Conservation (phyloP, 2,888 invertebrate genomes). For the Euplexia lucipara region DNA sequence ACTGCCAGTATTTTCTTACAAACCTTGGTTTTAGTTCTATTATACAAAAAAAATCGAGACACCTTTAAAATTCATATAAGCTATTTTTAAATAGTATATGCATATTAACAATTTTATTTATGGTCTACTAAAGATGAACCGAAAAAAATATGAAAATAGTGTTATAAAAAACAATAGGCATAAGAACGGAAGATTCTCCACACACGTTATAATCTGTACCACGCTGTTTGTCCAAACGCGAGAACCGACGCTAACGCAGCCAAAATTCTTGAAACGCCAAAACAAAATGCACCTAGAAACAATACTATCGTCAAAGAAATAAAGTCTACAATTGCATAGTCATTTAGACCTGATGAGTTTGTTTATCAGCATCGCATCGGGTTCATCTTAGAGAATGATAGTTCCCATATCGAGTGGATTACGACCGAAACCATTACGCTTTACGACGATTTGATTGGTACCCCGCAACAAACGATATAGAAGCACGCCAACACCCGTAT, state of each 20-base stretch:
- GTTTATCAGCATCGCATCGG: slow-evolving; percentile 74
- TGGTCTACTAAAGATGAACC: slow-evolving; percentile 43
- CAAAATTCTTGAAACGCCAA: slow-evolving; percentile 55
- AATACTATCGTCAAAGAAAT: slow-evolving; percentile 38
- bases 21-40: slow-evolving; percentile 4
- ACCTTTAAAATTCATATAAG: not conserved
- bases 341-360: slow-evolving; percentile 44
- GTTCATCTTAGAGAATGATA: slow-evolving; percentile 78
- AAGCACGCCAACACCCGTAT: slow-evolving; percentile 81
- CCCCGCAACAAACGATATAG: slow-evolving; percentile 85
- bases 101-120: slow-evolving; percentile 23
- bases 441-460: slow-evolving; percentile 88
- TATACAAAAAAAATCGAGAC: not conserved
- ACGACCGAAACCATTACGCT: slow-evolving; percentile 85
- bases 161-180: slow-evolving; percentile 75
- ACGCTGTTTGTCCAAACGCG: slow-evolving; percentile 83
- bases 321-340: slow-evolving; percentile 60
- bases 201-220: slow-evolving; percentile 81
- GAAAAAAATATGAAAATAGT: slow-evolving; percentile 58
- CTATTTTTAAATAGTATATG: slow-evolving; percentile 18
- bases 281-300: slow-evolving; percentile 12
- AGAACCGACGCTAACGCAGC: slow-evolving; percentile 71
- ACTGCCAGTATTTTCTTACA: slow-evolving; percentile 27
- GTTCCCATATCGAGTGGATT: slow-evolving; percentile 89
- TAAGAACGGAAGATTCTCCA: slow-evolving; percentile 78